These are phyloP conservation scores for Drosophila arawakana DNA, from an alignment of 1,140 invertebrate genomes.

Conservation along the genomic window DNA sequence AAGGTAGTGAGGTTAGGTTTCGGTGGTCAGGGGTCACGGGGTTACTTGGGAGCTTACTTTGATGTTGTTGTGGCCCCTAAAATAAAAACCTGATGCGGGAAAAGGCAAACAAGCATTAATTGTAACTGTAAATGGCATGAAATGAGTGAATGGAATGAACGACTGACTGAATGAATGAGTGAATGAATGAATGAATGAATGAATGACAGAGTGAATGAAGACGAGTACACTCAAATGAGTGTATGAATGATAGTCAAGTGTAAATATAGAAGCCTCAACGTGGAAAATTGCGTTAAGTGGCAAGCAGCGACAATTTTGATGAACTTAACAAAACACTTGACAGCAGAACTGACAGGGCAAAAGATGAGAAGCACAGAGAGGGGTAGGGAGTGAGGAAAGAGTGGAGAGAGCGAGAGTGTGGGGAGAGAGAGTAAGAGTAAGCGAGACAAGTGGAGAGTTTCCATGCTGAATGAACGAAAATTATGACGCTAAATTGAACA, in stretches of 20 bases:
- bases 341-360: conserved; percentile 45
- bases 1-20: neutral
- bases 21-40: neutral
- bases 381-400: neutral
- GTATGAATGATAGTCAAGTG: conserved; percentile 43
- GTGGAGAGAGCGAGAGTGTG: conserved; percentile 5
- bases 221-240: no score
- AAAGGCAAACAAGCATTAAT: conserved; percentile 77
- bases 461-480: conserved; percentile 75
- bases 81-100: conserved; percentile 55
- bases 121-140: conserved; percentile 80
- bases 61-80: conserved; percentile 41
- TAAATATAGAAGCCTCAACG: conserved; percentile 46
- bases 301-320: conserved; percentile 75
- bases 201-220: conserved; percentile 41
- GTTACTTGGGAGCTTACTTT: conserved; percentile 44
- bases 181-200: conserved; percentile 38
- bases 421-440: conserved; percentile 1
- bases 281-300: conserved; percentile 74
- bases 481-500: conserved; percentile 83
- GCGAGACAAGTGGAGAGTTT: conserved; percentile 32
- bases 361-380: neutral
- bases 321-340: conserved; percentile 83
- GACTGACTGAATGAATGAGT: conserved; percentile 55
- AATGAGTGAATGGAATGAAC: conserved; percentile 53